Evolutionary conservation across 1,140 invertebrate species (phyloP).

Genomic region (Dryas iulia): DNA sequence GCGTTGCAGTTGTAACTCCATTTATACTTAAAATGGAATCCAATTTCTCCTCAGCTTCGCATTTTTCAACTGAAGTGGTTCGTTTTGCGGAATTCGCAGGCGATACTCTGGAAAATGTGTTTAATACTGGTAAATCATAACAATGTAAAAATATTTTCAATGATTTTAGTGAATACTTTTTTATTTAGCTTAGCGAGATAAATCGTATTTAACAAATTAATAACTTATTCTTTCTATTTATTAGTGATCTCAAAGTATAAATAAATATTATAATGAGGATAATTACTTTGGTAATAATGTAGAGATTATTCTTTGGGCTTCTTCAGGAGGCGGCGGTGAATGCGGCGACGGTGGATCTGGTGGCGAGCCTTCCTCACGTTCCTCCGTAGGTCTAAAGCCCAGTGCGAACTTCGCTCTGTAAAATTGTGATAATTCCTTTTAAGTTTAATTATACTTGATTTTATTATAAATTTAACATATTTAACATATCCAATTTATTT

Average conservation of each 20-base stretch:
- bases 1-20: constrained; percentile 79
- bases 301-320: constrained; percentile 87
- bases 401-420: constrained; percentile 84
- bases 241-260: background rate
- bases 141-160: background rate
- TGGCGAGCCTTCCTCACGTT: constrained; percentile 82
- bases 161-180: background rate
- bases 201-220: background rate
- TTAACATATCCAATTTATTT: too few species aligned
- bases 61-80: constrained; percentile 64
- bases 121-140: background rate
- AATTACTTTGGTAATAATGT: constrained; percentile 86
- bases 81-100: constrained; percentile 83
- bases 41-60: constrained; percentile 63
- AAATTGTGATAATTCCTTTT: constrained; percentile 18
- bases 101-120: constrained; percentile 82
- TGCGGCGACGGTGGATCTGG: constrained; percentile 71
- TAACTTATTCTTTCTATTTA: background rate
- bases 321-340: constrained; percentile 86
- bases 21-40: constrained; percentile 75
- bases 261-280: background rate
- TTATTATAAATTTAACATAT: too few species aligned
- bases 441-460: too few species aligned
- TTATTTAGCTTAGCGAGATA: too few species aligned
- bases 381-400: constrained; percentile 84